Evolutionary conservation across 2,797 vertebrate genomes (phyloP).

Genomic region (Aldrovandia affinis): DNA sequence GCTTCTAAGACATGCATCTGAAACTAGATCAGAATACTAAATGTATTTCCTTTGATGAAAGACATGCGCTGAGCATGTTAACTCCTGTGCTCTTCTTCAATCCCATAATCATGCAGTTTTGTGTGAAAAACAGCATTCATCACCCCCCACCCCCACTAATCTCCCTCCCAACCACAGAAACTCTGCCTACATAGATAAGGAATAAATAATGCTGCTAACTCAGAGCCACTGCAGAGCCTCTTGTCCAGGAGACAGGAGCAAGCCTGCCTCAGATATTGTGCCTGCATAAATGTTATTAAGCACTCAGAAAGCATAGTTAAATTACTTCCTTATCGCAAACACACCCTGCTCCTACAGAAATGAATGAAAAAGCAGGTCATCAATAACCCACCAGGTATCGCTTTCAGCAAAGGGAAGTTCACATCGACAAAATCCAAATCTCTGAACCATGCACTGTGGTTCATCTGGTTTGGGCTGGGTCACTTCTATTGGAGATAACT

Average conservation of each 20-base stretch:
- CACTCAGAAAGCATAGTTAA: not conserved
- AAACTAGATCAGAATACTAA: not conserved
- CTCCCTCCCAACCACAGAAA: not conserved
- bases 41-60: not conserved
- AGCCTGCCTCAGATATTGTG: not conserved
- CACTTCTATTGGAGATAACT: not conserved
- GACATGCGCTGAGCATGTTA: not conserved
- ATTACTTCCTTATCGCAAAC: slow-evolving; percentile 10
- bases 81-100: not conserved
- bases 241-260: not conserved
- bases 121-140: not conserved
- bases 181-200: slow-evolving; percentile 9
- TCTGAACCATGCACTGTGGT: not conserved
- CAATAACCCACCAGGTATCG: not conserved
- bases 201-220: slow-evolving; percentile 4
- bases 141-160: not conserved
- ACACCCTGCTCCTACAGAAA: slow-evolving; percentile 3
- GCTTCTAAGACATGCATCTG: too few species aligned
- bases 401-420: not conserved
- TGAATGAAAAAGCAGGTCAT: not conserved
- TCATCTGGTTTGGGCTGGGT: not conserved
- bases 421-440: not conserved
- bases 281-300: slow-evolving; percentile 4
- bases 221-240: not conserved
- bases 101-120: not conserved